Conservation (phyloP, 2,113 vertebrate genomes). For the Pithys albifrons region DNA sequence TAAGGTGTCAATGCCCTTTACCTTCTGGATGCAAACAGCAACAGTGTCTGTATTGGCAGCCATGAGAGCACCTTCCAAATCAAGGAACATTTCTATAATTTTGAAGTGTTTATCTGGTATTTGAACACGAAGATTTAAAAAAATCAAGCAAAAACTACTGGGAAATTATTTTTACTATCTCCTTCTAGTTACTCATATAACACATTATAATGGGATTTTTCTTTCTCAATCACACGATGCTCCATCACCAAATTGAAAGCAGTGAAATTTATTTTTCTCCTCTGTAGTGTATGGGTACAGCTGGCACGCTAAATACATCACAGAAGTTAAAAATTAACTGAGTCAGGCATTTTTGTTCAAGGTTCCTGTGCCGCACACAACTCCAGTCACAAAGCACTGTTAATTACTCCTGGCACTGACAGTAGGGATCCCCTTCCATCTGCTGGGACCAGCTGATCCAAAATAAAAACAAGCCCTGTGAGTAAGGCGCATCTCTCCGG, state of each 20-base stretch:
- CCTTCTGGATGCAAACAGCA: rapidly evolving
- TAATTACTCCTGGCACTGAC: conserved; percentile 12
- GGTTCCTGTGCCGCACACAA: neutral
- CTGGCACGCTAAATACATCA: neutral
- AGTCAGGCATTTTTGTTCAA: conserved; percentile 8
- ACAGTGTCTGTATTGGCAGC: neutral
- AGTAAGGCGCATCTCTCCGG: neutral
- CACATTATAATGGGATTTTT: neutral
- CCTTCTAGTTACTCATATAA: neutral
- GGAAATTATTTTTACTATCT: neutral
- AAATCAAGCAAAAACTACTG: neutral
- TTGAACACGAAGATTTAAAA: neutral
- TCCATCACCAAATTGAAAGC: neutral
- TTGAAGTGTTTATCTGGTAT: neutral
- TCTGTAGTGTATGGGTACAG: neutral
- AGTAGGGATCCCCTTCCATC: conserved; percentile 17
- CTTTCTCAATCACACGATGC: neutral
- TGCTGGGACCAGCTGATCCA: conserved; percentile 19
- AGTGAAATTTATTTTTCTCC: neutral
- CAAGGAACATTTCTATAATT: neutral
- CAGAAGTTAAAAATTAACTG: conserved; percentile 35
- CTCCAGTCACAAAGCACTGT: neutral
- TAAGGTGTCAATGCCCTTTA: neutral
- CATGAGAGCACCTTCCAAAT: neutral
- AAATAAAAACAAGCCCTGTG: neutral